Evolutionary conservation across 2,797 vertebrate genomes (phyloP), one percentile per base, ranked within the genome.

Genomic region (Trichosurus vulpecula): DNA sequence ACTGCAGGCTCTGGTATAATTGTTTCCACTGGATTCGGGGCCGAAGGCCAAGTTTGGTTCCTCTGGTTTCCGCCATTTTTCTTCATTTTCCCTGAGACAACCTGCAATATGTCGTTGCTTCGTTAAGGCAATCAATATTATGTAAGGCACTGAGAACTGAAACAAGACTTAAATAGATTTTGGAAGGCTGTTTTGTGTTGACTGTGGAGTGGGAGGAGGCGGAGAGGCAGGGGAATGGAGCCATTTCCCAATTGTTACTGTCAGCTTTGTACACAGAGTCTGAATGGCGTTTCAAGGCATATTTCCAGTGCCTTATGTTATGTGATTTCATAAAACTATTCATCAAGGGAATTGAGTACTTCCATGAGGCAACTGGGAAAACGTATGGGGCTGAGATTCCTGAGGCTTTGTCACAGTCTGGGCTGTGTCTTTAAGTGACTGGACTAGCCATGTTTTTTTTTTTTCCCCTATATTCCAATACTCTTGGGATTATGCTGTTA

Each of bases 81-180:
- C 96, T 92, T 95, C 87, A 66, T 92, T 93, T 94, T 52, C 52
- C 5, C 66, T 19, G 53, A 92, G 81, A 55, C 25, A 4, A 91
- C 74, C 1, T 19, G 0, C 58, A 10, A 58, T 30, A 4, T 19
- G 25, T 52, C 1, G 27, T 74, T 27, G 30, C 47, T 91, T 90
- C 41, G 30, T 47, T 35, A 47, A 47, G 92, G 19, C 41, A n/a
- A 90, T 57, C 0, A 0, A 8, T 14, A 30, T 91, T 30, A 35
- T 53, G 92, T 8, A 0, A 93, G 2, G 6, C 6, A 22, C 81
- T 95, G 52, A 1, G 52, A 9, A 27, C 22, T 0, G 35, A 35
- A 54, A 30, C 61, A 10, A 0, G 6, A 2, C 16, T 27, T 16
- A 57, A 54, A 22, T 9, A 11, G 92, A 55, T 90, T 13, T 61